A percentile compares a stretch with the other conserved stretches of the same genome.
Evolutionary conservation across 2,888 invertebrate species (phyloP).

Genomic region (Vesta saturnalis): DNA sequence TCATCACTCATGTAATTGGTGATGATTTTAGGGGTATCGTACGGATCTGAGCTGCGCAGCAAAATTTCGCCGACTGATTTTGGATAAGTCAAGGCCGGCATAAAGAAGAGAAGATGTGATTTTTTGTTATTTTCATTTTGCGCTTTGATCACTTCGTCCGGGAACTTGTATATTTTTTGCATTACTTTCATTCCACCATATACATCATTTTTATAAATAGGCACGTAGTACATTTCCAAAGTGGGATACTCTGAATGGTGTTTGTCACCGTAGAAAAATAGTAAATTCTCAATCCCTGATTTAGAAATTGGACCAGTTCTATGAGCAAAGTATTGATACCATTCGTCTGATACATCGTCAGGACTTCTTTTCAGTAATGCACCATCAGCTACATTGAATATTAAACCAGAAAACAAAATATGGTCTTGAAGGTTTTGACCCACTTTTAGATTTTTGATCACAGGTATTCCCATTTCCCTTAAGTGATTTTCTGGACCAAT

Average conservation of each 20-base stretch:
- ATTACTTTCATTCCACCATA: constrained; percentile 4
- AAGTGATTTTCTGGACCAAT: neutral
- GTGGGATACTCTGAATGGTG: neutral
- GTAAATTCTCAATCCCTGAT: neutral
- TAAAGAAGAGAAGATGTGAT: neutral
- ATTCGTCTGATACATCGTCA: neutral
- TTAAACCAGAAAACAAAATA: neutral
- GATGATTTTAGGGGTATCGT: constrained; percentile 65
- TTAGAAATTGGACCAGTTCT: constrained; percentile 63
- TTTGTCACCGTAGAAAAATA: neutral
- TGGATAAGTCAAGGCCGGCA: neutral
- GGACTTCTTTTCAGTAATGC: neutral
- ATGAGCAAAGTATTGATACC: constrained; percentile 62
- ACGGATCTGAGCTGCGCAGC: neutral
- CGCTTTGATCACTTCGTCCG: neutral
- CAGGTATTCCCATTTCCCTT: neutral
- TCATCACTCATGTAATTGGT: constrained; percentile 68
- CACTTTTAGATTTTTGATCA: neutral
- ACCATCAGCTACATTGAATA: neutral
- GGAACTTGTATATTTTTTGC: neutral
- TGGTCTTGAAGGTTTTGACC: constrained; percentile 1
- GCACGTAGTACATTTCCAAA: neutral
- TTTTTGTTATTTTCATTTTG: neutral
- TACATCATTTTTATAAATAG: neutral
- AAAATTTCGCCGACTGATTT: constrained; percentile 16